phyloP scores from a whole-genome alignment of 2,113 vertebrate genomes.

The Plotosus lineatus region DNA sequence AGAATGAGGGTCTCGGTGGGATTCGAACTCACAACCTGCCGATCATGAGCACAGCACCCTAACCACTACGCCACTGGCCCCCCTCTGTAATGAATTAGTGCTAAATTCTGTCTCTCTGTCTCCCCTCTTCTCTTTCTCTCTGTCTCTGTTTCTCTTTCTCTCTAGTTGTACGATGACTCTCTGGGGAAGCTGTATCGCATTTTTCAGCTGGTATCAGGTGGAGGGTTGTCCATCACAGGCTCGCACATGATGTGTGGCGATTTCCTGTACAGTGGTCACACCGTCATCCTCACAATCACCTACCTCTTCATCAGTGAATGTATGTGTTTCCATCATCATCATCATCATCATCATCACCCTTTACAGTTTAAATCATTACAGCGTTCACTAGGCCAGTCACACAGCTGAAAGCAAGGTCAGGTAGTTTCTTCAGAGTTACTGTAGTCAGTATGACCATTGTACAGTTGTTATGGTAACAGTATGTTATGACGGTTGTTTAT shows the following conservation, averaged over 20 bases:
- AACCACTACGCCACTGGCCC: no score
- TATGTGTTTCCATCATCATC: constrained; percentile 65
- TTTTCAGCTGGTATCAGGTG: constrained; percentile 48
- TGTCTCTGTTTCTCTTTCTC: background rate
- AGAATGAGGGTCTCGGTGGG: no score
- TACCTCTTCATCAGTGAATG: constrained; percentile 89
- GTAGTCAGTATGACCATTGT: background rate
- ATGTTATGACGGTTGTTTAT: background rate
- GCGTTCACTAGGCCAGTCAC: no score
- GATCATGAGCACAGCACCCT: no score
- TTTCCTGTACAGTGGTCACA: constrained; percentile 87
- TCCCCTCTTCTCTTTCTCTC: background rate
- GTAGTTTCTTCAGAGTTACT: background rate
- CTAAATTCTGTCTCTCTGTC: background rate
- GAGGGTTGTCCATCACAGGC: constrained; percentile 80
- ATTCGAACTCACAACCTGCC: no score
- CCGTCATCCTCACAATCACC: constrained; percentile 79
- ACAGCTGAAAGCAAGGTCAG: background rate
- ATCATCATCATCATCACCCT: background rate
- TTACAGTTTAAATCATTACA: background rate
- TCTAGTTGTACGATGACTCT: constrained; percentile 46
- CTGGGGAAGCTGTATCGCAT: constrained; percentile 48
- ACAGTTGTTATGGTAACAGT: background rate
- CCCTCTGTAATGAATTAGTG: no score
- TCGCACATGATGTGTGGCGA: constrained; percentile 85